Evolutionary conservation across 2,113 vertebrate genomes (phyloP).

Genomic region (Rhegmatorhina hoffmannsi): DNA sequence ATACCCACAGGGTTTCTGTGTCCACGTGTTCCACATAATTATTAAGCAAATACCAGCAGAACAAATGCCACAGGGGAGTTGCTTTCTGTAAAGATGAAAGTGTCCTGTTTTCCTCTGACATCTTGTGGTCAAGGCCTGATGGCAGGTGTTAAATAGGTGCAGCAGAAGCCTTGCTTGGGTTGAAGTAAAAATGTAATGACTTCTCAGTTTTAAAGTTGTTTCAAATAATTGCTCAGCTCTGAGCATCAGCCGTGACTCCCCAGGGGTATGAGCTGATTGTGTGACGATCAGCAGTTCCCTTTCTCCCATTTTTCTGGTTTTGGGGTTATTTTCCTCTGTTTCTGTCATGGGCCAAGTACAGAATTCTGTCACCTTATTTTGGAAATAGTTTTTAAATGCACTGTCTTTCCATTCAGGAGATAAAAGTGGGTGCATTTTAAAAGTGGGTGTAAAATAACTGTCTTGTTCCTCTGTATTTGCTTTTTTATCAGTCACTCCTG

Average conservation of each 20-base stretch:
- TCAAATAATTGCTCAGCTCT: neutral
- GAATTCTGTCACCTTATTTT: neutral
- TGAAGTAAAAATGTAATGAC: neutral
- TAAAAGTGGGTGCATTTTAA: neutral
- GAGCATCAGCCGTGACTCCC: neutral
- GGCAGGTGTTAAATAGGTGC: neutral
- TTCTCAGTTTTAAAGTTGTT: neutral
- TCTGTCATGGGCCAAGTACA: neutral
- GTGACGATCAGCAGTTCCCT: neutral
- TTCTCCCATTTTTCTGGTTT: neutral
- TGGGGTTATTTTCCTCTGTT: neutral
- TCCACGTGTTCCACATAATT: neutral
- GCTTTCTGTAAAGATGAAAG: neutral
- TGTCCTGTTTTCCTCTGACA: neutral
- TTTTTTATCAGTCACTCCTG: neutral
- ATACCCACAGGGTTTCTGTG: neutral
- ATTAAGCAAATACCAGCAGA: neutral
- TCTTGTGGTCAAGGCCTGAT: neutral
- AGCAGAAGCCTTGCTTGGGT: neutral
- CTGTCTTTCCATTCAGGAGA: neutral
- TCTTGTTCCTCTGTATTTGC: neutral
- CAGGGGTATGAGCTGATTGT: neutral
- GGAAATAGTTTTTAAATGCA: neutral
- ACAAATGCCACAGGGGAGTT: neutral
- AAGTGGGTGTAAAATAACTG: neutral